These are phyloP conservation scores for Brachylomia viminalis DNA, from an alignment of 2,888 invertebrate species.

Conservation along the genomic window DNA sequence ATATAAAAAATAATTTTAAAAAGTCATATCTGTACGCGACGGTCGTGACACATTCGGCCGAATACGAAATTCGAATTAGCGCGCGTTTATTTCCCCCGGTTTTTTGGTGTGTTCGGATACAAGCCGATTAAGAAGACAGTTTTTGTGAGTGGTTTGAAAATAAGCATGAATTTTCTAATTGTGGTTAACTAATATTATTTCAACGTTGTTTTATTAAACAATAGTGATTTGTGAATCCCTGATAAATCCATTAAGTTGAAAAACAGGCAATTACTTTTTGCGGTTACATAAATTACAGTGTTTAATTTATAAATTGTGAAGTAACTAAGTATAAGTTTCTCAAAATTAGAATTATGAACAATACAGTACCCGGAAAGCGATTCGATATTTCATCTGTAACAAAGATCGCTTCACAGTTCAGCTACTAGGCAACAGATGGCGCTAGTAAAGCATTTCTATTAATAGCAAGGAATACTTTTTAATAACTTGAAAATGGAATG, in stretches of 20 bases:
- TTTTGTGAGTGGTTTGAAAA: conserved; percentile 79
- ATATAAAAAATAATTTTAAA: conserved; percentile 64
- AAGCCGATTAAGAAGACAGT: conserved; percentile 70
- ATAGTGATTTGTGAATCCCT: conserved; percentile 24
- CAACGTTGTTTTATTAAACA: not conserved
- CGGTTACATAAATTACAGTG: not conserved
- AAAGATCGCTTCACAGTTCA: conserved; percentile 38
- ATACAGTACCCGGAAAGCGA: not conserved
- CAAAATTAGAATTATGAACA: not conserved
- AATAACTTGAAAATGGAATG: not conserved
- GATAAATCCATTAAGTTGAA: not conserved
- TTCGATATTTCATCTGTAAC: not conserved
- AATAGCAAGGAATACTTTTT: conserved; percentile 16
- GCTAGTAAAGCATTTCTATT: conserved; percentile 45
- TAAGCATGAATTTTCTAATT: conserved; percentile 63
- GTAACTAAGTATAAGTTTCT: not conserved
- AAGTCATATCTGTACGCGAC: conserved; percentile 68
- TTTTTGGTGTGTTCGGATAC: conserved; percentile 78
- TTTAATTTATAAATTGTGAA: conserved; percentile 1
- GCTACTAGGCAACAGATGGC: conserved; percentile 83
- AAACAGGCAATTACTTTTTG: not conserved
- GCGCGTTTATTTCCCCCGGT: conserved; percentile 74
- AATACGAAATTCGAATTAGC: conserved; percentile 77
- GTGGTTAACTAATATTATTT: conserved; percentile 32
- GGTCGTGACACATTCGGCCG: conserved; percentile 62